Evolutionary conservation across 2,888 invertebrate genomes (phyloP), one percentile per base, ranked within the genome.

Genomic region (Macroteleia sp.): DNA sequence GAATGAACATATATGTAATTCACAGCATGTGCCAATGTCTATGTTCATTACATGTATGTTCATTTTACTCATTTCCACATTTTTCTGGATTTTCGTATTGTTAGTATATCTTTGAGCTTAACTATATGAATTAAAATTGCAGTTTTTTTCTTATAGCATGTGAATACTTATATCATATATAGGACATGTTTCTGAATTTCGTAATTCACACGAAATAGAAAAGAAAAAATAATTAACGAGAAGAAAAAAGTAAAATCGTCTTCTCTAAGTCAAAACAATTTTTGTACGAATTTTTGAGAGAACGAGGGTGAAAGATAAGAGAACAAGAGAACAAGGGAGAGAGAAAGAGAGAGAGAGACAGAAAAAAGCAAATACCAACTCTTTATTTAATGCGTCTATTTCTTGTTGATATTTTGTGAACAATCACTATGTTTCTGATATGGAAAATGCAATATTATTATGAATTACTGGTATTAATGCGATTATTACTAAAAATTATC

Each of bases 321-420:
- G n/a, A n/a, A n/a, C n/a, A n/a, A n/a, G n/a, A n/a, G n/a, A n/a
- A n/a, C n/a, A n/a, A n/a, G n/a, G n/a, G n/a, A n/a, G n/a, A n/a
- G 36, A 34, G 32, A n/a, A 20, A 3, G 14, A 39, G 50, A 25
- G n/a, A 12, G 39, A 62, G 39, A 50, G 6, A 71, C 39, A 48
- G 48, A 64, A 62, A 28, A 36, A 36, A 56, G 34, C n/a, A n/a
- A n/a, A n/a, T 56, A 22, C 8, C 52, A 20, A 48, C 16, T 56
- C 22, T 71, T 62, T 9, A 66, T 73, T 77, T 46, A 62, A 48
- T 66, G 56, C 59, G 41, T 74, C 20, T 70, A 46, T 48, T 71
- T 73, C 66, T 77, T 71, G 67, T 67, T 77, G 50, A 64, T 59
- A 57, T 77, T 77, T 71, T 71, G 71, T 73, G 71, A 42, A 67